Base-by-base conservation (phyloP, 2,797 vertebrate species). In the Morelia viridis region DNA sequence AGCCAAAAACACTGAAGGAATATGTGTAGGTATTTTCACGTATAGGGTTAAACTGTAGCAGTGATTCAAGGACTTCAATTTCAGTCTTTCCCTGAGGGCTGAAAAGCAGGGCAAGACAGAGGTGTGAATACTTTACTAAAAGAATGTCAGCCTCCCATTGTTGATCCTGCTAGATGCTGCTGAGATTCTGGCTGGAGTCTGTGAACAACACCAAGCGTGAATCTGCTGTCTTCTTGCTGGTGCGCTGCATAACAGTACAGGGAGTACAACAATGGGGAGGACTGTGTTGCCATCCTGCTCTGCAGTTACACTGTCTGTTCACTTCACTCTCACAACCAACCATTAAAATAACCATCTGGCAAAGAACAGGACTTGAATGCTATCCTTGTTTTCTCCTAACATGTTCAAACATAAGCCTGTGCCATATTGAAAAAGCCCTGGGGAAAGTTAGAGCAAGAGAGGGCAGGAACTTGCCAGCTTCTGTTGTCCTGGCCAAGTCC, bases 21-120 rank as follows among this genome's bases (percentile, higher is more conserved):
- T 4, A 57, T 3, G 5, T 31, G 10, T 53, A 28, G 35, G 35
- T 0, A 65, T 53, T 64, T 5, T 68, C n/a, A 64, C 0, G 31
- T 56, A 1, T 46, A 2, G 31, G 60, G 56, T 89, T 89, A 71
- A 56, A 35, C 8, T 88, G 53, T n/a, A 91, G 13, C 13, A 2
- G 0, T 6, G 91, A 62, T 60, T 8, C 9, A 68, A 91, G 89
- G 6, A 89, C 46, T 46, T 35, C 13, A 4, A 46, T 31, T 56
- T 0, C 31, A 0, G 4, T 62, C 24, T 17, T 0, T 64, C 8
- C 0, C 19, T 0, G 17, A 0, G 3, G 17, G 31, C 60, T 89
- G 53, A 57, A 58, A 64, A 92, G 12, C 26, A 83, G 85, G 80
- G 57, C 15, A n/a, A 64, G 13, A 65, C 28, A 58, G 53, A 87